Evolutionary conservation across 2,797 vertebrate species (phyloP), one percentile per base, ranked within the genome.

Genomic region (Salmo trutta): DNA sequence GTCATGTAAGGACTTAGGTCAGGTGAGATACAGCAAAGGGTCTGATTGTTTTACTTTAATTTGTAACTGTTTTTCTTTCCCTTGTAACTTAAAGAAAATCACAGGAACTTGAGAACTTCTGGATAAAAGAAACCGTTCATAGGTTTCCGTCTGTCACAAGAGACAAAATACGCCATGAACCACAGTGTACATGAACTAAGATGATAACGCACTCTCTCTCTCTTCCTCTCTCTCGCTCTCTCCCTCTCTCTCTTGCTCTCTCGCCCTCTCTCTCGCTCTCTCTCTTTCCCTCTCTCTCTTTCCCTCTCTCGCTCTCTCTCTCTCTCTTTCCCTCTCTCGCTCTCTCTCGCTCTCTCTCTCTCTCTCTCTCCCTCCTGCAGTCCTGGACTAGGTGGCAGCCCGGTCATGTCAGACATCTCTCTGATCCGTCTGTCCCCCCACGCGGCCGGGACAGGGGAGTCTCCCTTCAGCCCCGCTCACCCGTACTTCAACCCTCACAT

Each of bases 351-450:
- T 36, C 10, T 5, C 0, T 10, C n/a, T 12, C 12, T 41, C 47
- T 64, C n/a, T 12, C 21, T 77, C 56, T 82, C 74, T 88, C 77
- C 5, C 29, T 67, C 92, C 21, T 85, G 81, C 90, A 99, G 98
- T 90, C 95, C 97, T 74, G 91, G 95, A 84, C 93, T 99, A 84
- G 94, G 95, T 0, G 95, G 96, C 84, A 98, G 97, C 87, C 97
- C 98, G 0, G 95, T 99, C 89, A 96, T 99, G 93, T 98, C 98
- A 0, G 98, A 99, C 82, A 96, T 99, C 87, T 97, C 98, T 54
- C 93, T 99, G 84, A 98, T 99, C 86, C 96, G 96, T 29, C 93
- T 99, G 2, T 99, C 98, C 4, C 97, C 97, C 0, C 98, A 99
- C 56, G 91, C 95, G 0, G 87, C 94, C 0, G 94, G 94, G 77